A percentile compares a stretch with the other conserved stretches of the same genome.
Conservation (phyloP, 2,113 vertebrate genomes). For the Peromyscus maniculatus region DNA sequence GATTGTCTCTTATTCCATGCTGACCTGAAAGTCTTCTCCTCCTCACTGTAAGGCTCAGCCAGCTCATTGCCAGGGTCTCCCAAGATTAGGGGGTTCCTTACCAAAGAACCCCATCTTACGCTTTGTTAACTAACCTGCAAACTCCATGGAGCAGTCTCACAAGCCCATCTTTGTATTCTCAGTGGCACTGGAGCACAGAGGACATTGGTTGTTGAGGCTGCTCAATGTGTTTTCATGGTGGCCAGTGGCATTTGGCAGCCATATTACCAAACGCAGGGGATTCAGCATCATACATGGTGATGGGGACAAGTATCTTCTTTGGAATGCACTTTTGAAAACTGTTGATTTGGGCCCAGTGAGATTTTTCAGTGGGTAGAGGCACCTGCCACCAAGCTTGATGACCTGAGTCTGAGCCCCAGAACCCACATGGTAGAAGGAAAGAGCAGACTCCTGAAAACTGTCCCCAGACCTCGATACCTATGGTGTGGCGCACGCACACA, state of each 20-base stretch:
- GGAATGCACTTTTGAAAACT: neutral
- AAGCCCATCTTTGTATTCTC: neutral
- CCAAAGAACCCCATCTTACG: too few species aligned
- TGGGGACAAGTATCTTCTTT: neutral
- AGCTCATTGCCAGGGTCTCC: neutral
- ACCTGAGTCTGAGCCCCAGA: neutral
- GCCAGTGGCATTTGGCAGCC: neutral
- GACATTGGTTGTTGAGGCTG: neutral
- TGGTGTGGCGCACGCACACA: neutral
- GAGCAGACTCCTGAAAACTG: neutral
- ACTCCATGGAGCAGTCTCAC: neutral
- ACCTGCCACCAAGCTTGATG: neutral
- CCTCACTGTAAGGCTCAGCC: neutral
- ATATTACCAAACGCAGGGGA: neutral
- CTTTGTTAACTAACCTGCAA: neutral
- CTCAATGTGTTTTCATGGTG: neutral
- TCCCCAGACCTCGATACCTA: neutral
- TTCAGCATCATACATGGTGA: neutral
- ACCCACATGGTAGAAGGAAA: neutral
- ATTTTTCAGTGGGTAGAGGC: neutral
- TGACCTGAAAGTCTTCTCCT: neutral
- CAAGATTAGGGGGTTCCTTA: neutral
- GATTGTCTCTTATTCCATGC: neutral
- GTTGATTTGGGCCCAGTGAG: neutral
- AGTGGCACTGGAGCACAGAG: neutral